phyloP scores from a whole-genome alignment of 2,888 invertebrate genomes.

The Sinotaia quadrata region DNA sequence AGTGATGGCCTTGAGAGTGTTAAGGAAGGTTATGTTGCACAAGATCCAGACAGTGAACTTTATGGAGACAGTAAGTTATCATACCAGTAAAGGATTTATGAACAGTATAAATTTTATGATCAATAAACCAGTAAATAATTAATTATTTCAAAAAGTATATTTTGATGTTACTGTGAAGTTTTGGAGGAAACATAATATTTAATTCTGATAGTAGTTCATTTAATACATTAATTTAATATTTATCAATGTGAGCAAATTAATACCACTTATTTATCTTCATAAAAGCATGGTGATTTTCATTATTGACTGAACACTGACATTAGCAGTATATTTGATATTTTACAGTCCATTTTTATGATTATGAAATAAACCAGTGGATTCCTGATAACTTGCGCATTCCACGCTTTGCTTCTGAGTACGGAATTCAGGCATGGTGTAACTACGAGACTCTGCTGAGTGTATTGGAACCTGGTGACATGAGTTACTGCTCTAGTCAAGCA shows the following conservation, averaged over 20 bases:
- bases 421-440: conserved; percentile 91
- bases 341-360: conserved; percentile 87
- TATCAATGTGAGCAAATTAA: no score
- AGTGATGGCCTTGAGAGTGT: conserved; percentile 72
- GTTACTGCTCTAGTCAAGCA: conserved; percentile 77
- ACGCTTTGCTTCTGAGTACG: conserved; percentile 96
- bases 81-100: not conserved
- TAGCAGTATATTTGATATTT: no score
- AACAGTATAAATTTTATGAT: not conserved
- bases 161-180: not conserved
- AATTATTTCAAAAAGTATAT: not conserved
- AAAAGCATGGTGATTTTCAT: no score
- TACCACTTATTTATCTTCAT: no score
- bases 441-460: conserved; percentile 77
- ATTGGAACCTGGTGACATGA: conserved; percentile 66
- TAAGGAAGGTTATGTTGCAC: conserved; percentile 83
- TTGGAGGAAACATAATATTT: no score
- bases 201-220: no score
- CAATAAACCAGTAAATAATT: not conserved
- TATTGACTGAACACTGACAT: no score
- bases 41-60: conserved; percentile 82
- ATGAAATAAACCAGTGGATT: conserved; percentile 86
- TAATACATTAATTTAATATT: no score
- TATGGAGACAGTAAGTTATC: conserved; percentile 82
- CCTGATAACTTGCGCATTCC: conserved; percentile 83